Conservation (phyloP, 2,797 vertebrate genomes). For the Bradypodion ventrale region DNA sequence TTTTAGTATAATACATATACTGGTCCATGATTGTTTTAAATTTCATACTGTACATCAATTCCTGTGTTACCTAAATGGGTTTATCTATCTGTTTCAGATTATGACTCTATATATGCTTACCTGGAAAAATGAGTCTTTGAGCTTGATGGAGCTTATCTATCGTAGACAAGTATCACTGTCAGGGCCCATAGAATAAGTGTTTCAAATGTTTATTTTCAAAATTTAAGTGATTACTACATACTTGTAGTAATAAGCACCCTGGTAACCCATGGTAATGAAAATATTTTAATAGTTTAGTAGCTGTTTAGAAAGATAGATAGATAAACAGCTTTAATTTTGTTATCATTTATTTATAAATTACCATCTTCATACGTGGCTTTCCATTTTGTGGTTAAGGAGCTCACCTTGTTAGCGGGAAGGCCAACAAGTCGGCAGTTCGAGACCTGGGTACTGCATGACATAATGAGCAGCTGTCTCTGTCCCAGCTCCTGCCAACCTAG, state of each 20-base stretch:
- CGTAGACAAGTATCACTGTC: not conserved
- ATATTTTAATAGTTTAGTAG: not conserved
- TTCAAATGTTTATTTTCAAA: not conserved
- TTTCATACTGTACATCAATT: not conserved
- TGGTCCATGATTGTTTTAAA: not conserved
- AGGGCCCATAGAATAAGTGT: not conserved
- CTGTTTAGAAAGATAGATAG: conserved; percentile 3
- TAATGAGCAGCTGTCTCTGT: too few relatives aligned
- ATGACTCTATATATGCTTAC: not conserved
- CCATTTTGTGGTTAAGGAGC: too few relatives aligned
- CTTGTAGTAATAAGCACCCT: not conserved
- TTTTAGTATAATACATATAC: too few relatives aligned
- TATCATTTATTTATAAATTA: too few relatives aligned
- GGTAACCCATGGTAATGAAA: not conserved
- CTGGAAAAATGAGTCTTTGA: not conserved
- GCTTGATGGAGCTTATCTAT: not conserved
- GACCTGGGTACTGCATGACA: too few relatives aligned
- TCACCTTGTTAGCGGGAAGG: too few relatives aligned
- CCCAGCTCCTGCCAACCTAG: too few relatives aligned
- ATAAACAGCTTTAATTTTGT: not conserved
- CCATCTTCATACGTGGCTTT: not conserved
- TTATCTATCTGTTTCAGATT: not conserved
- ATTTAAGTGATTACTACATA: not conserved
- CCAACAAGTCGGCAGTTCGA: too few relatives aligned
- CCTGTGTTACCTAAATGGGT: not conserved